These are phyloP conservation scores for Minunthozetes semirufus DNA, from an alignment of 2,888 invertebrate species.

Conservation along the genomic window DNA sequence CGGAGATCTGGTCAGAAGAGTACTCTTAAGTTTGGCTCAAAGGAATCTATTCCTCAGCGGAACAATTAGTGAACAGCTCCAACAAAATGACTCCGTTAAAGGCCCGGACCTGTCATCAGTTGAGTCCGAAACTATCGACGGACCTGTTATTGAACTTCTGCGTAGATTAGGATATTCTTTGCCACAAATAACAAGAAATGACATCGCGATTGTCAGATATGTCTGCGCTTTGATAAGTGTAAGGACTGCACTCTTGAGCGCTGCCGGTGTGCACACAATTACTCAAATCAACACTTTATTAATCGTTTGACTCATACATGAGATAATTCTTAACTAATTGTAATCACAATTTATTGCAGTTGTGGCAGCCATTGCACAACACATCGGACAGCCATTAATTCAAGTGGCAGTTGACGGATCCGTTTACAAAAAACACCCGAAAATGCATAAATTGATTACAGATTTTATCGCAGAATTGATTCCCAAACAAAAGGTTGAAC, in stretches of 20 bases:
- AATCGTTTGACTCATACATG: too few relatives aligned
- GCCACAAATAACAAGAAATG: slow-evolving; percentile 53
- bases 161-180: slow-evolving; percentile 40
- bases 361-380: slow-evolving; percentile 60
- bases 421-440: slow-evolving; percentile 67
- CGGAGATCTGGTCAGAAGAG: slow-evolving; percentile 63
- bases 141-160: neutral
- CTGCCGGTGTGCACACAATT: slow-evolving; percentile 57
- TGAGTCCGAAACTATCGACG: slow-evolving; percentile 57
- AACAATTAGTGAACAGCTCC: slow-evolving; percentile 48
- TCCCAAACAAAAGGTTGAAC: slow-evolving; percentile 51
- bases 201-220: slow-evolving; percentile 60
- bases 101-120: slow-evolving; percentile 63
- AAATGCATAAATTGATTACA: slow-evolving; percentile 59
- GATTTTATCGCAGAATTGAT: slow-evolving; percentile 58
- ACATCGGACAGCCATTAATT: slow-evolving; percentile 57
- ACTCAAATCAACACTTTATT: neutral
- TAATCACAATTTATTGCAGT: too few relatives aligned
- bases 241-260: slow-evolving; percentile 65
- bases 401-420: slow-evolving; percentile 72
- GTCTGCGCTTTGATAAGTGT: slow-evolving; percentile 61
- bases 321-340: too few relatives aligned
- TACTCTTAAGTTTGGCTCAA: slow-evolving; percentile 57
- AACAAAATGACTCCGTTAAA: slow-evolving; percentile 55
- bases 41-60: slow-evolving; percentile 57